Percentiles rank a stretch among this genome's conserved stretches.
phyloP scores from a whole-genome alignment of 2,888 invertebrate species.

The Melipona bicolor region DNA sequence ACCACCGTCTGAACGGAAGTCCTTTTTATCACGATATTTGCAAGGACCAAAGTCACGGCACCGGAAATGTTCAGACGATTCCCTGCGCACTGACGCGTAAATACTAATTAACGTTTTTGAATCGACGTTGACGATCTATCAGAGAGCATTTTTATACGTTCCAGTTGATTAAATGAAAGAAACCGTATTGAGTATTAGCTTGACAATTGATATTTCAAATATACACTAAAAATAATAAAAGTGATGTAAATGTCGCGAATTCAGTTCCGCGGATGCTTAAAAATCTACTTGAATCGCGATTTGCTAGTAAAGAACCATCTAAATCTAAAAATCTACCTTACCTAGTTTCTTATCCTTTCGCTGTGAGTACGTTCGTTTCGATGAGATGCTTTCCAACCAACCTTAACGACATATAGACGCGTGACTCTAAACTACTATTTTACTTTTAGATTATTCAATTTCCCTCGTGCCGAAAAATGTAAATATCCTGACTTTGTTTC shows the following conservation, averaged over 20 bases:
- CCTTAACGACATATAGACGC: neutral
- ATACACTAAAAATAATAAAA: neutral
- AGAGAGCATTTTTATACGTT: too few species aligned
- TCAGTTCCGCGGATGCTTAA: neutral
- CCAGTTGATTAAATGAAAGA: too few species aligned
- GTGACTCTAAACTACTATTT: neutral
- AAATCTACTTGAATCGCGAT: neutral
- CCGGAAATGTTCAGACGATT: conserved; percentile 5
- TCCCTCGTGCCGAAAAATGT: neutral
- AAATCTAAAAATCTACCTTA: neutral
- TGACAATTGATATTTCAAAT: neutral
- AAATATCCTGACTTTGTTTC: neutral
- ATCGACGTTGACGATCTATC: neutral
- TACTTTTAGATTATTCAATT: neutral
- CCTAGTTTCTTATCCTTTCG: neutral
- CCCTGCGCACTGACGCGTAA: neutral
- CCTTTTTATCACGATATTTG: conserved; percentile 29
- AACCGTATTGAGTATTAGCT: too few species aligned
- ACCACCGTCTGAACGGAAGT: conserved; percentile 8
- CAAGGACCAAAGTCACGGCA: neutral
- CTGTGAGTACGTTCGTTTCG: neutral
- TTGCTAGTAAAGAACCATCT: neutral
- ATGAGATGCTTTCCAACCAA: neutral
- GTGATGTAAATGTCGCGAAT: neutral
- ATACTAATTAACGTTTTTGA: conserved; percentile 12